A percentile compares a stretch with the other conserved stretches of the same genome.
phyloP scores from a whole-genome alignment of 2,888 invertebrate species.

The Ennomos quercinarius region DNA sequence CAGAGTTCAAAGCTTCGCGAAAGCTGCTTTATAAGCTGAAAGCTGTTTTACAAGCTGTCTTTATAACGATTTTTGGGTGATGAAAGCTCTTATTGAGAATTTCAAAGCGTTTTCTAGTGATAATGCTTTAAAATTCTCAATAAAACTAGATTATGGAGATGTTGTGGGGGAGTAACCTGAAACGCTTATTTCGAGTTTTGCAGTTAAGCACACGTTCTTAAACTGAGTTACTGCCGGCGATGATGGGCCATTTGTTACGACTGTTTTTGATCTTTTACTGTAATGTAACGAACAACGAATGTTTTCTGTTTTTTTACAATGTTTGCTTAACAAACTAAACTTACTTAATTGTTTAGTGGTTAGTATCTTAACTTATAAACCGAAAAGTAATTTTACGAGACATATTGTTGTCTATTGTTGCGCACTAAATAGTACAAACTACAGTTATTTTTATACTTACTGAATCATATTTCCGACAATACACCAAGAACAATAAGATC shows the following conservation, averaged over 20 bases:
- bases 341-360: conserved; percentile 36
- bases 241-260: conserved; percentile 56
- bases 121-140: neutral
- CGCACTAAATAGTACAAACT: conserved; percentile 80
- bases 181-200: conserved; percentile 53
- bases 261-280: conserved; percentile 51
- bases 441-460: conserved; percentile 48
- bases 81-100: too few relatives aligned
- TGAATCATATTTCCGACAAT: conserved; percentile 69
- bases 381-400: conserved; percentile 47
- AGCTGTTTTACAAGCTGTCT: too few relatives aligned
- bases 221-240: conserved; percentile 50
- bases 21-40: too few relatives aligned
- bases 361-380: conserved; percentile 33
- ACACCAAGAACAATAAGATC: conserved; percentile 53
- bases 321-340: conserved; percentile 47
- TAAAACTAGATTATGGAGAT: too few relatives aligned
- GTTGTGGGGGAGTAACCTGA: conserved; percentile 11
- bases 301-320: conserved; percentile 42
- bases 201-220: conserved; percentile 62
- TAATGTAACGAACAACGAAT: conserved; percentile 53
- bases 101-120: conserved; percentile 17
- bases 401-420: conserved; percentile 59
- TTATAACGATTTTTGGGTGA: conserved; percentile 1
- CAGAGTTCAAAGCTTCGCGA: too few relatives aligned